phyloP scores from a whole-genome alignment of 2,888 invertebrate species.

The Clistopyga incitator region DNA sequence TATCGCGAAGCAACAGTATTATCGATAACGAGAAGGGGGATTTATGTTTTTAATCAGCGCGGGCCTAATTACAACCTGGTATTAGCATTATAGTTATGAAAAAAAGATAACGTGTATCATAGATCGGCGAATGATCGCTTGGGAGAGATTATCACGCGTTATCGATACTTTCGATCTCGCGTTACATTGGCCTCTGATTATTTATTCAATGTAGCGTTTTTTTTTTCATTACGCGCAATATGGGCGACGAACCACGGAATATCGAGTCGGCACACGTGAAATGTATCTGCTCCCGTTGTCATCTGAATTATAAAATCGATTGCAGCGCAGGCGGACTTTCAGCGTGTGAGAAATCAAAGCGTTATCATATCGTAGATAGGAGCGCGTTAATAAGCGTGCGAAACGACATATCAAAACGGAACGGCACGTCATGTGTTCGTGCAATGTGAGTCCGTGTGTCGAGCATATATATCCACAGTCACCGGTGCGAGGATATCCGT shows the following conservation, averaged over 20 bases:
- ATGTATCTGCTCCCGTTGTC: not conserved
- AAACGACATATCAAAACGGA: constrained; percentile 50
- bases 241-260: not conserved
- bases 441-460: not conserved
- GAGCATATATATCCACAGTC: not conserved
- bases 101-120: constrained; percentile 18
- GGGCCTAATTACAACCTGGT: constrained; percentile 41
- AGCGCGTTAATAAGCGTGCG: constrained; percentile 8
- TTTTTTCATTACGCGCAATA: not conserved
- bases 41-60: constrained; percentile 24
- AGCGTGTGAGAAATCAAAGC: constrained; percentile 9
- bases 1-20: constrained; percentile 45
- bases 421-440: constrained; percentile 15
- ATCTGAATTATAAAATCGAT: constrained; percentile 22
- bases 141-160: constrained; percentile 35
- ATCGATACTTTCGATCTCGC: not conserved
- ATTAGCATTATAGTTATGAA: constrained; percentile 16
- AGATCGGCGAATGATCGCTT: not conserved
- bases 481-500: constrained; percentile 20
- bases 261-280: not conserved
- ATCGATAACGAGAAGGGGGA: constrained; percentile 31
- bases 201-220: not conserved
- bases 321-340: not conserved
- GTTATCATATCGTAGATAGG: constrained; percentile 32
- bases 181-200: not conserved